Base-by-base conservation (phyloP, 2,888 invertebrate genomes). In the Drosophila melanosoma region DNA sequence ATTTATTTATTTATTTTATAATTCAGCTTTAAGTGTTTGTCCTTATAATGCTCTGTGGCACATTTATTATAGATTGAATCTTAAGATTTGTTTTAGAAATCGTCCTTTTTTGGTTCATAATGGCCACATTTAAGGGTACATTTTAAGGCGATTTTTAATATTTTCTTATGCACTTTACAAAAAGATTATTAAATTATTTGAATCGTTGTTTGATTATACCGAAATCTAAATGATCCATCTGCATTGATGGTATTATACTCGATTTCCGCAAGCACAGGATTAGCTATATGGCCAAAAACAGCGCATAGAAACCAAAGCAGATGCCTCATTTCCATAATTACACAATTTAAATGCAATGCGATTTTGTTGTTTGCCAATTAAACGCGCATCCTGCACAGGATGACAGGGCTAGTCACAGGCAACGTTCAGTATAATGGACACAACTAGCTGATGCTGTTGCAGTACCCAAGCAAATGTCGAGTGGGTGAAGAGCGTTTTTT, bases 171-270 rank as follows among this genome's bases (percentile, higher is more conserved):
- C 40, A 32, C 33, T 48, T 26, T 42, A 0, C 40, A 8, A 15
- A 23, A 6, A 45, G 20, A 45, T 42, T 53, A 63, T 1, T 3
- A 4, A 10, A 35, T 26, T 8, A 17, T 61, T 12, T 26, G 23
- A 0, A 12, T 15, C 23, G 23, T 45, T 52, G 33, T 0, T 57
- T 42, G 20, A 6, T 10, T 74, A 72, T 93, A 95, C 95, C 96
- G 96, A 92, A 96, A 96, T 91, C 96, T 95, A 88, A 95, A 97
- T 26, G 96, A 96, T 90, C 96, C 96, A 93, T 96, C 96, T 35
- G 94, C 94, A 79, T 96, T 95, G 45, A 96, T 94, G 68, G 94
- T 94, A 85, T 96, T 96, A 85, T 95, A 96, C 72, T 95, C 95
- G 68, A 92, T 92, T 58, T 92, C 93, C 66, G 90, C 83, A 40